phyloP scores from a whole-genome alignment of 2,113 vertebrate genomes.

The Trochalopteron elliotii region DNA sequence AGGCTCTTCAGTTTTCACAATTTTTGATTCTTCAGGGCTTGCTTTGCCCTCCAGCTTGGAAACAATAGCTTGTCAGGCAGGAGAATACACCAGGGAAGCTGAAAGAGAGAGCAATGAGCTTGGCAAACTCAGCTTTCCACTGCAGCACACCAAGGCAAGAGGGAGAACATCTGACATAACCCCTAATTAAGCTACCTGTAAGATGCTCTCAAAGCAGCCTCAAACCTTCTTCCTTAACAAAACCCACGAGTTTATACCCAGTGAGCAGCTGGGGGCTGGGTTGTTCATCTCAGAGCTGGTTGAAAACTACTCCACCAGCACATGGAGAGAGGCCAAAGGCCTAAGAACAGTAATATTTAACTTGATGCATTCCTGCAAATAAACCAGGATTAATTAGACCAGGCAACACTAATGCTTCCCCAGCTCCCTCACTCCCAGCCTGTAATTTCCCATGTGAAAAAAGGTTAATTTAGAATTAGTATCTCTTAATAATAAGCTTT shows the following conservation, averaged over 20 bases:
- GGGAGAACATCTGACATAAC: neutral
- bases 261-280: fast-evolving
- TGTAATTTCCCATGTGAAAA: neutral
- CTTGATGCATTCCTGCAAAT: neutral
- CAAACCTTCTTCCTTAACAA: neutral
- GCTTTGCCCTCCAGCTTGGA: neutral
- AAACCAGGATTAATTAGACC: no score
- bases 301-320: neutral
- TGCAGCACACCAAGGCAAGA: neutral
- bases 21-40: neutral
- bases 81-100: neutral
- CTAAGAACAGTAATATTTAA: neutral
- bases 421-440: neutral
- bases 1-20: neutral
- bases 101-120: neutral
- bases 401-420: neutral
- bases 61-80: neutral
- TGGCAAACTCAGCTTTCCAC: neutral
- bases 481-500: neutral
- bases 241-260: fast-evolving
- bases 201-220: neutral
- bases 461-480: neutral
- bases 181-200: neutral
- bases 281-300: neutral
- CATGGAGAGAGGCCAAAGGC: fast-evolving